Base-by-base conservation (phyloP, 2,113 vertebrate genomes). In the Manacus vitellinus region DNA sequence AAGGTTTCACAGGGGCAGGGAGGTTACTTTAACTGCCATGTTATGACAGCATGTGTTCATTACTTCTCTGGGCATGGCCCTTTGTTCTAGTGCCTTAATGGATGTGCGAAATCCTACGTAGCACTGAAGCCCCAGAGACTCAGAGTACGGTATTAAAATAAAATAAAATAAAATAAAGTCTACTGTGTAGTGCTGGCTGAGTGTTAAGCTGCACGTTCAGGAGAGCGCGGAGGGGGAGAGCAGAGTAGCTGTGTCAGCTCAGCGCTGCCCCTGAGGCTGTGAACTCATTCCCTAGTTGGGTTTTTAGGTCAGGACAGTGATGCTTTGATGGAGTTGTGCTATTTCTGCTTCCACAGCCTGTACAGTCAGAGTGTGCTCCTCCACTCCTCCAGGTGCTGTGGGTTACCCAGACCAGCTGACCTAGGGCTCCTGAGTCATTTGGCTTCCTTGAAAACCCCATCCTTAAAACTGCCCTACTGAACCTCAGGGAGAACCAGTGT, bases 71-170 rank as follows among this genome's bases (percentile, higher is more conserved):
- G 65, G 95, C 94, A 95, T 68, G 94, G 96, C 93, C 80, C 95
- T 95, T 96, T 94, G 95, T 96, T 95, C 94, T 93, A 89, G 30
- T 88, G 67, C 67, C 51, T 96, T 24, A 43, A 79, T 63, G 72
- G 71, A 96, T 90, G 93, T 96, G 94, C 90, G 90, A 95, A 96
- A 96, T 93, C 92, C 96, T 97, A 92, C 75, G 4, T 92, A 80
- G 30, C 9, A 10, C 83, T 92, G 51, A 83, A 88, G 76, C 8
- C 66, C 72, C 14, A 0, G 31, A 80, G 55, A 71, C 28, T 91
- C 41, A n/a, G 22, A 52, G 55, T 39, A 80, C 67, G 74, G 23
- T 73, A 82, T 46, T 66, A 61, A 61, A 62, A 39, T 49, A 30
- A 68, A 70, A 25, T 25, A 13, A 77, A 54, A 92, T 30, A 65